These are phyloP conservation scores for Limonius californicus DNA, from an alignment of 1,140 invertebrate species.

Conservation along the genomic window DNA sequence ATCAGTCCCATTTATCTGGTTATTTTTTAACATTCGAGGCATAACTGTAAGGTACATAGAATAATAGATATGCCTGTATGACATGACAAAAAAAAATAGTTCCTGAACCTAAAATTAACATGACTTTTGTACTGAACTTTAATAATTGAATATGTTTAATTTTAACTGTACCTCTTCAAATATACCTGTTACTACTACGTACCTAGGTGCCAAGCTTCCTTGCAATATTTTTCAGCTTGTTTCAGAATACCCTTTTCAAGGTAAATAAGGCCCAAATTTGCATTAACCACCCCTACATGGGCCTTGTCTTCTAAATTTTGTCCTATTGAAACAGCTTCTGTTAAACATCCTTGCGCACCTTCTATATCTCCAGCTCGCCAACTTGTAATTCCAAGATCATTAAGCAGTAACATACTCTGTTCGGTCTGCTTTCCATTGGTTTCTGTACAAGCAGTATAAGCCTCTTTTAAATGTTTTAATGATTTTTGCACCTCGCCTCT, in stretches of 20 bases:
- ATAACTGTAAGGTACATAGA: too few relatives aligned
- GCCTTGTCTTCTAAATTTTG: constrained; percentile 58
- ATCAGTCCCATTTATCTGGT: too few relatives aligned
- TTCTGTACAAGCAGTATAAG: constrained; percentile 63
- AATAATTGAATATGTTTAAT: too few relatives aligned
- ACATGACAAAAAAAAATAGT: constrained; percentile 38
- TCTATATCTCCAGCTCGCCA: constrained; percentile 62
- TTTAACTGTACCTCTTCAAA: too few relatives aligned
- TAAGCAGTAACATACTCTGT: constrained; percentile 74
- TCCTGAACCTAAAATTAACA: not conserved
- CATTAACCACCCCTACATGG: constrained; percentile 69
- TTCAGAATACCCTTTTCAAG: constrained; percentile 65
- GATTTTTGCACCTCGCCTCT: constrained; percentile 62
- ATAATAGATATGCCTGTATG: too few relatives aligned
- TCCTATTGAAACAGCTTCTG: constrained; percentile 66
- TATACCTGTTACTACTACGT: too few relatives aligned
- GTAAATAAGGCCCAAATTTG: constrained; percentile 80
- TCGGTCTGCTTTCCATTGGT: constrained; percentile 65
- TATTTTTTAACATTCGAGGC: too few relatives aligned
- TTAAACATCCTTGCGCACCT: constrained; percentile 66
- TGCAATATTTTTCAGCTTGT: constrained; percentile 69
- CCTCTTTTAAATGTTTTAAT: constrained; percentile 61
- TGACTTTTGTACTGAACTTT: too few relatives aligned
- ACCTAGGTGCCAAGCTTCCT: constrained; percentile 65
- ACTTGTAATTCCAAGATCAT: constrained; percentile 78